Percentiles rank a stretch among this genome's conserved stretches.
Conservation (phyloP, 2,888 invertebrate species). For the Noctua janthe region DNA sequence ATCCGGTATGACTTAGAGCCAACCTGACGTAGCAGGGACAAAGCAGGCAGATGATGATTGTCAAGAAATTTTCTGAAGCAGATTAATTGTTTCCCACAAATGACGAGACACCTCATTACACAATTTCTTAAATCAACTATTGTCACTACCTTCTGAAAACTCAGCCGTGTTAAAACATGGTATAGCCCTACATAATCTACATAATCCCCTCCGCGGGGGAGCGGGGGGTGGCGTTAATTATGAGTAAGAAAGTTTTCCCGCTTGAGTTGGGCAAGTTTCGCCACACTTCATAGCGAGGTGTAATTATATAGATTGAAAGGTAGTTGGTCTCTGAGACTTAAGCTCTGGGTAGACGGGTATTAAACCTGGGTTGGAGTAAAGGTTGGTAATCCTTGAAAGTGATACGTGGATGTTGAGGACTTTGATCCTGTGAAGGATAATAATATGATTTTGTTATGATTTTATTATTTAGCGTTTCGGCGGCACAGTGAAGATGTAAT, state of each 20-base stretch:
- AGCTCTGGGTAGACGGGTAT: conserved; percentile 4
- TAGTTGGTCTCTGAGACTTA: conserved; percentile 11
- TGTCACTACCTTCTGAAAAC: conserved; percentile 15
- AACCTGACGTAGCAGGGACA: neutral
- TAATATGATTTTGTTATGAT: neutral
- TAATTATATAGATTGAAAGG: conserved; percentile 58
- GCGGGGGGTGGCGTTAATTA: conserved; percentile 55
- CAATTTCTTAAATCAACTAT: conserved; percentile 4
- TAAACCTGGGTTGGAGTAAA: conserved; percentile 4
- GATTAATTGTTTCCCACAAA: neutral
- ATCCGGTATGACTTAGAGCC: no score
- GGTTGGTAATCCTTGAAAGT: conserved; percentile 6
- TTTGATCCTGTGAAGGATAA: neutral
- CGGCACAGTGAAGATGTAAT: no score
- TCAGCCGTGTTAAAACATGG: conserved; percentile 30
- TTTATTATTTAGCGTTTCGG: neutral
- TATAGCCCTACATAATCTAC: conserved; percentile 30
- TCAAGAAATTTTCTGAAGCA: neutral
- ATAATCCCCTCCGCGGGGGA: conserved; percentile 24
- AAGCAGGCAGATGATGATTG: neutral
- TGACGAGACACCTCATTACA: neutral
- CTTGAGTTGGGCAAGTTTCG: conserved; percentile 37
- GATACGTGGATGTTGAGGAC: conserved; percentile 1
- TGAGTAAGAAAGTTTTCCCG: conserved; percentile 58
- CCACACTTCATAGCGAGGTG: conserved; percentile 52